phyloP scores from a whole-genome alignment of 37 sponge, comb jelly and placozoan species.

The Oopsacas minuta region DNA sequence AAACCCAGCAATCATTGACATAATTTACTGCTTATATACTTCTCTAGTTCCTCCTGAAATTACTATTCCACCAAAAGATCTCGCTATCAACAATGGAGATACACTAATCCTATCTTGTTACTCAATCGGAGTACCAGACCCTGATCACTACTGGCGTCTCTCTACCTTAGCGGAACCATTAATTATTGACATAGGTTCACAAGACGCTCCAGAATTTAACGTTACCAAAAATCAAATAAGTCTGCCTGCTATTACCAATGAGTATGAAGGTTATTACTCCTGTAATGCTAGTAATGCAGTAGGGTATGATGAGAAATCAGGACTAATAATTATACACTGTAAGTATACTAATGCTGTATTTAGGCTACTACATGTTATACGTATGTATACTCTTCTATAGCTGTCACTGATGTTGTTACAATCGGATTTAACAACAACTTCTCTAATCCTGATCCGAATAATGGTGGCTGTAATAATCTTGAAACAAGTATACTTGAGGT shows the following conservation, averaged over 20 bases:
- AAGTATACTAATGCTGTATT: not conserved
- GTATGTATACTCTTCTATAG: no score
- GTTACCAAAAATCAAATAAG: not conserved
- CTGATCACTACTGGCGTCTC: not conserved
- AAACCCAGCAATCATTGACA: no score
- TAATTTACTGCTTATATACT: no score
- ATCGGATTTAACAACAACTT: not conserved
- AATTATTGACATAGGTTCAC: not conserved
- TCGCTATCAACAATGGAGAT: not conserved
- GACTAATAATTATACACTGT: not conserved
- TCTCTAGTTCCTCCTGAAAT: slow-evolving; percentile 15
- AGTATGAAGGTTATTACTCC: not conserved
- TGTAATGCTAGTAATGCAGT: slow-evolving; percentile 7
- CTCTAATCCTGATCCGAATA: slow-evolving; percentile 1
- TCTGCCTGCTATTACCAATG: not conserved
- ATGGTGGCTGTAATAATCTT: not conserved
- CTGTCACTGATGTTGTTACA: not conserved
- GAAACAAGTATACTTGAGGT: not conserved
- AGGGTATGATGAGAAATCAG: not conserved
- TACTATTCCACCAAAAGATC: slow-evolving; percentile 5
- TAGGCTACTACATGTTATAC: not conserved
- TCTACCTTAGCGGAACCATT: not conserved
- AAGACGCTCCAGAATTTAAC: not conserved
- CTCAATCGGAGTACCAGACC: not conserved
- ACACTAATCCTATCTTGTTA: not conserved